Evolutionary conservation across 2,888 invertebrate genomes (phyloP), one percentile per base, ranked within the genome.

Genomic region (Lasioglossum lativentre): DNA sequence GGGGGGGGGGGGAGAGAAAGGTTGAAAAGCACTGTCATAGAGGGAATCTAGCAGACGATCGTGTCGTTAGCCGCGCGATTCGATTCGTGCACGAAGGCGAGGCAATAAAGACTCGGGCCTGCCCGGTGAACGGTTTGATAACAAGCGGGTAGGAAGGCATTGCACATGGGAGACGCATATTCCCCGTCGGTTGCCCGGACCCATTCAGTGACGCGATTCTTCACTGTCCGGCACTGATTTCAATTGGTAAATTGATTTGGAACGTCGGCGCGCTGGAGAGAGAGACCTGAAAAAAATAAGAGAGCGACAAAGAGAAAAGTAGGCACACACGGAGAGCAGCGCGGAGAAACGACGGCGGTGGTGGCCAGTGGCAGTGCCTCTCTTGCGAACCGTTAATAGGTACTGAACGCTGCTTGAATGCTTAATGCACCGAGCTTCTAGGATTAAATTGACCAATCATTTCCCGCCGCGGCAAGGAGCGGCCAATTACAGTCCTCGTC

Each of bases 401-500:
- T 92, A 94, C 91, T 93, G 93, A 94, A 94, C 94, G 95, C 93
- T 91, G 93, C 89, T 93, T 94, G 95, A 95, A 95, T 95, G 94
- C 94, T 94, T 94, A 95, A 95, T 95, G 94, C 93, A 92, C 92
- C 92, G 92, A 92, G 91, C 92, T 93, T 94, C 94, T 94, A 95
- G 94, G 94, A 93, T 94, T 95, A 94, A 95, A 95, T 95, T 95
- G 95, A 93, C 95, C 95, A 95, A 95, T 95, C 94, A 94, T 95
- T 95, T 95, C 94, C 95, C 94, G 94, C 94, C 68, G 94, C 94
- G 94, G 95, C 95, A 96, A 96, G 96, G 95, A 96, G 95, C 96
- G 96, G 96, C 96, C 96, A 96, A 95, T 95, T 96, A 96, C 96
- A 96, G 96, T 95, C 94, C 95, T 95, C 95, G 95, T 95, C 95